phyloP scores from a whole-genome alignment of 2,888 invertebrate species.

The Conomelus anceps region DNA sequence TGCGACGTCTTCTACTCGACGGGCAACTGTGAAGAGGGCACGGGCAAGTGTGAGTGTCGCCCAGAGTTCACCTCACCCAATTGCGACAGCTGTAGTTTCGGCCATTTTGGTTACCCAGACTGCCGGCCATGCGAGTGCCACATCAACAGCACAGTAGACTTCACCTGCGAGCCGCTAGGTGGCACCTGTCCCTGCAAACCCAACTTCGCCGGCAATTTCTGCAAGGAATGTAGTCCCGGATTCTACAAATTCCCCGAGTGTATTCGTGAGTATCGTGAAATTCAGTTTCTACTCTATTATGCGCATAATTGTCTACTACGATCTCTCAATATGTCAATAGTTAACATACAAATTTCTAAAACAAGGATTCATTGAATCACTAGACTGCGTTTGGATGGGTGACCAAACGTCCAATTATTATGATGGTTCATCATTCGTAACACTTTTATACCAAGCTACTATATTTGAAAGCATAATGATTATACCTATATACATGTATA shows the following conservation, averaged over 20 bases:
- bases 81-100: conserved; percentile 79
- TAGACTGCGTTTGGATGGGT: no score
- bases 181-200: conserved; percentile 84
- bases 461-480: no score
- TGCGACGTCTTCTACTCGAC: conserved; percentile 81
- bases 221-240: conserved; percentile 81
- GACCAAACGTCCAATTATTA: no score
- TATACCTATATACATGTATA: no score
- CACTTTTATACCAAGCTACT: no score
- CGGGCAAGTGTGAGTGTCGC: conserved; percentile 84
- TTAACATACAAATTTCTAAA: no score
- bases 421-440: no score
- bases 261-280: conserved; percentile 63
- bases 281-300: background rate
- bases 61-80: conserved; percentile 69
- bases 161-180: conserved; percentile 75
- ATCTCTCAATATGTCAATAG: no score
- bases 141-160: conserved; percentile 79
- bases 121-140: conserved; percentile 92
- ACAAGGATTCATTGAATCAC: no score
- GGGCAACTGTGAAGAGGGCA: conserved; percentile 87
- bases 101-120: conserved; percentile 86
- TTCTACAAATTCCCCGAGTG: conserved; percentile 81
- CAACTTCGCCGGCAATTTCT: conserved; percentile 80
- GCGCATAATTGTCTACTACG: no score